A percentile compares a stretch with the other conserved stretches of the same genome.
Conservation (phyloP, 2,888 invertebrate species). For the Nesidiocoris tenuis region DNA sequence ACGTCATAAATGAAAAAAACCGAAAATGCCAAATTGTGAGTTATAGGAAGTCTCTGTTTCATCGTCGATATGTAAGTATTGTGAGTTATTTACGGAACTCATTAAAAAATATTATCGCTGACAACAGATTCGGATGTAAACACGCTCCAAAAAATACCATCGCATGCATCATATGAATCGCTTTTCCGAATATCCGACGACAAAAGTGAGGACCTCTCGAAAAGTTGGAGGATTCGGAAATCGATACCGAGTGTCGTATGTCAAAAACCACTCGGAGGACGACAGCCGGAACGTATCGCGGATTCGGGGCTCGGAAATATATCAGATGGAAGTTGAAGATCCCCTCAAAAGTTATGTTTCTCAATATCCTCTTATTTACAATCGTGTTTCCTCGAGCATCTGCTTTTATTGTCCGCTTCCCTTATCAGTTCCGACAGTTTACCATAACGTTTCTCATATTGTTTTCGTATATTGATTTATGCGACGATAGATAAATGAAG, state of each 20-base stretch:
- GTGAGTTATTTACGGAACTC: no score
- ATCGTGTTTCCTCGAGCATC: background rate
- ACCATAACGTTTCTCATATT: conserved; percentile 27
- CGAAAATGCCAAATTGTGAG: no score
- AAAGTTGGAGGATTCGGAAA: conserved; percentile 5
- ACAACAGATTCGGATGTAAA: no score
- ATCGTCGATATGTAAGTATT: no score
- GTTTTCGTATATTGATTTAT: conserved; percentile 41
- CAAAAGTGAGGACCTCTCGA: conserved; percentile 7
- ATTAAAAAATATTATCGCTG: no score
- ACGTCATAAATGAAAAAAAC: no score
- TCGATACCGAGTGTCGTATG: conserved; percentile 36
- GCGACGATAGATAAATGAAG: conserved; percentile 31
- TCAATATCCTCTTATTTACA: background rate
- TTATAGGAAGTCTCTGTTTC: no score
- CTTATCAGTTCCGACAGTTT: background rate
- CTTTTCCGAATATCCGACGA: no score
- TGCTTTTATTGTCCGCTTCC: conserved; percentile 3
- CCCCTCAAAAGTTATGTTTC: conserved; percentile 30
- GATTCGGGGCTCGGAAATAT: conserved; percentile 20
- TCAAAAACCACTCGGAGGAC: conserved; percentile 8
- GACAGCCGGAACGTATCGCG: conserved; percentile 23
- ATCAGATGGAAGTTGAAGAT: conserved; percentile 5
- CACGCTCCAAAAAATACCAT: no score
- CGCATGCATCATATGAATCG: no score